A percentile compares a stretch with the other conserved stretches of the same genome.
Evolutionary conservation across 2,888 invertebrate genomes (phyloP).

Genomic region (Caenorhabditis wallacei): DNA sequence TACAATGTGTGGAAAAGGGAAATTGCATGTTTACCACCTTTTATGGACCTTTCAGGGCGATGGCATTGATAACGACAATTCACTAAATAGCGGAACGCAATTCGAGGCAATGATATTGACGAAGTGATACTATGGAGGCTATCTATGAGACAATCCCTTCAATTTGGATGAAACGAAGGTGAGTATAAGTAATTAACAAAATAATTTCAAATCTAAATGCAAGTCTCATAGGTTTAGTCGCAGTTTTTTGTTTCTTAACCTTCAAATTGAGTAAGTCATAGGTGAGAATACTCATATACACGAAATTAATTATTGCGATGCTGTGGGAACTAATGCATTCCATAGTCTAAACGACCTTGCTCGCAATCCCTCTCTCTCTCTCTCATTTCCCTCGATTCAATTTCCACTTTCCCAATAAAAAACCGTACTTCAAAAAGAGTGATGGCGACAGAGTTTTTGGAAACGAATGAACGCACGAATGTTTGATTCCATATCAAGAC

Average conservation of each 20-base stretch:
- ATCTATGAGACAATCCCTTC: conserved; percentile 37
- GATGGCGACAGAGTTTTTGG: conserved; percentile 39
- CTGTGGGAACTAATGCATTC: conserved; percentile 47
- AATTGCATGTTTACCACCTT: conserved; percentile 13
- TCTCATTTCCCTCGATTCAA: conserved; percentile 10
- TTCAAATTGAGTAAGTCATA: not conserved
- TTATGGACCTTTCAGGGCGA: conserved; percentile 35
- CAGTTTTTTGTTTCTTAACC: not conserved
- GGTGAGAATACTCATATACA: conserved; percentile 7
- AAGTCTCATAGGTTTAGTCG: not conserved
- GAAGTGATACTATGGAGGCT: conserved; percentile 3
- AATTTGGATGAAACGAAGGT: conserved; percentile 33
- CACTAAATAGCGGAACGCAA: conserved; percentile 22
- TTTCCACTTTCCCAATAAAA: conserved; percentile 28
- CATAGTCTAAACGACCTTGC: conserved; percentile 41
- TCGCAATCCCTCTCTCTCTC: not conserved
- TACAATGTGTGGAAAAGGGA: not conserved
- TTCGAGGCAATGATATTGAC: not conserved
- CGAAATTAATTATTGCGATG: not conserved
- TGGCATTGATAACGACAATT: not conserved
- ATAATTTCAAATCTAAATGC: not conserved
- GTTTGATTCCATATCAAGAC: conserved; percentile 65
- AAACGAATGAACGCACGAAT: conserved; percentile 55
- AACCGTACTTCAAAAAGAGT: conserved; percentile 39
- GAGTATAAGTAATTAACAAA: not conserved